phyloP scores from a whole-genome alignment of 2,888 invertebrate species.

The Glaucopsyche alexis region DNA sequence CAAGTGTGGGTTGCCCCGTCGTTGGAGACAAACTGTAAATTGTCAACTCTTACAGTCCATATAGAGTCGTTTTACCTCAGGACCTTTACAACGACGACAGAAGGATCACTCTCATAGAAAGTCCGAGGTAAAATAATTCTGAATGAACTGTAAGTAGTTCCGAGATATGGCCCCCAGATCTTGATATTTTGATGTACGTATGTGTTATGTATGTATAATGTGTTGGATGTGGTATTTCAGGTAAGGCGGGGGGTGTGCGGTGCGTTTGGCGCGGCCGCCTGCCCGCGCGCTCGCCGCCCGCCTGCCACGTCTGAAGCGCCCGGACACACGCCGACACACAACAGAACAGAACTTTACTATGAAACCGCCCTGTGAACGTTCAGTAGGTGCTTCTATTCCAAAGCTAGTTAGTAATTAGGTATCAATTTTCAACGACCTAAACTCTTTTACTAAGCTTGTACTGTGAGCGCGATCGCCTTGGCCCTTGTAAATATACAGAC shows the following conservation, averaged over 20 bases:
- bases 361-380: constrained; percentile 30
- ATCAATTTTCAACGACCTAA: constrained; percentile 38
- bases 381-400: constrained; percentile 38
- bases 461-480: constrained; percentile 52
- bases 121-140: no score
- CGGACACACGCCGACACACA: constrained; percentile 38
- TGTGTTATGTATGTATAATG: neutral
- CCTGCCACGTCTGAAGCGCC: constrained; percentile 61
- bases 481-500: constrained; percentile 65
- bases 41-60: neutral
- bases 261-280: constrained; percentile 63
- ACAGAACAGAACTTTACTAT: constrained; percentile 20
- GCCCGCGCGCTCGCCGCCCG: constrained; percentile 65
- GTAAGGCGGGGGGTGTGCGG: constrained; percentile 59
- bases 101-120: no score
- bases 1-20: neutral
- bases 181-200: neutral
- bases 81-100: no score
- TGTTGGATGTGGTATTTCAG: constrained; percentile 45
- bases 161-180: neutral
- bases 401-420: constrained; percentile 37
- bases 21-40: neutral
- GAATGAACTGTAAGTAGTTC: no score
- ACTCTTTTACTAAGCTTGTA: constrained; percentile 60
- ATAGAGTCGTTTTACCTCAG: no score